Evolutionary conservation across 2,113 vertebrate species (phyloP).

Genomic region (Labeo rohita): DNA sequence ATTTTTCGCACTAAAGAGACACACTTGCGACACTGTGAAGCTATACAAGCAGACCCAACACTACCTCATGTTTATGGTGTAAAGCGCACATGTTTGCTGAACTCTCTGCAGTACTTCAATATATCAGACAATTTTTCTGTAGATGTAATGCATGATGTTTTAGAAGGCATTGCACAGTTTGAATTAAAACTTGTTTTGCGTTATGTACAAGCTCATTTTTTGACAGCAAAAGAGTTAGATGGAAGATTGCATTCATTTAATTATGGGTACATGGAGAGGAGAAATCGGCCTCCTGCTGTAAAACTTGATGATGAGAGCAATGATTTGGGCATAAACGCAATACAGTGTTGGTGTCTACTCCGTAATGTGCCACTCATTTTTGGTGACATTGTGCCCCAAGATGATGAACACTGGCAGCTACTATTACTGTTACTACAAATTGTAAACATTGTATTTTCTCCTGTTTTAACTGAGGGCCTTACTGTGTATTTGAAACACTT

Average conservation of each 20-base stretch:
- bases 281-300: neutral
- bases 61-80: too few relatives aligned
- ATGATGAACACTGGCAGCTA: too few relatives aligned
- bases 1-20: too few relatives aligned
- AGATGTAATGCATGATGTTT: too few relatives aligned
- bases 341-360: constrained; percentile 34
- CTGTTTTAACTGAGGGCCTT: constrained; percentile 29
- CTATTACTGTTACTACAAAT: constrained; percentile 39
- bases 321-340: constrained; percentile 44
- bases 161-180: constrained; percentile 19
- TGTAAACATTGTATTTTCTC: constrained; percentile 37
- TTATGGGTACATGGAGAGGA: constrained; percentile 7
- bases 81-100: too few relatives aligned
- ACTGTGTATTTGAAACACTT: constrained; percentile 23
- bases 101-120: constrained; percentile 60
- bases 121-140: constrained; percentile 31
- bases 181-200: constrained; percentile 41
- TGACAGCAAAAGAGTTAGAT: neutral
- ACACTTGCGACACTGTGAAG: too few relatives aligned
- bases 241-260: constrained; percentile 3
- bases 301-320: constrained; percentile 19
- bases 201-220: neutral
- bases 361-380: constrained; percentile 34
- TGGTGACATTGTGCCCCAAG: constrained; percentile 17
- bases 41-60: too few relatives aligned